Evolutionary conservation across 1,140 invertebrate genomes (phyloP).

Genomic region (Brachionus calyciflorus): DNA sequence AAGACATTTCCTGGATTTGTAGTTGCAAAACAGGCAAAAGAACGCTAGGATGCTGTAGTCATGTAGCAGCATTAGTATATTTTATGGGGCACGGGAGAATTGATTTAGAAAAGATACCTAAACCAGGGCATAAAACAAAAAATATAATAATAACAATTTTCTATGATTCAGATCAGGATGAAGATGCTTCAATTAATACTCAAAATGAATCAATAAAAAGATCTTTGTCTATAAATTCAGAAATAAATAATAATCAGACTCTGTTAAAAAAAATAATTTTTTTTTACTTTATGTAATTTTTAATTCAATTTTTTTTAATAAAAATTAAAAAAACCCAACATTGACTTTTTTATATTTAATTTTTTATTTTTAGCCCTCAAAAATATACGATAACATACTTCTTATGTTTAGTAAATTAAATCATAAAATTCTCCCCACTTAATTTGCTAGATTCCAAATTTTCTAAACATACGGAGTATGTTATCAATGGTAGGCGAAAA

Average conservation of each 20-base stretch:
- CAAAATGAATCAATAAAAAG: slow-evolving; percentile 4
- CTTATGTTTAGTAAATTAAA: too few species aligned
- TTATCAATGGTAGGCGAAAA: too few species aligned
- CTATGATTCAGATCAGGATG: slow-evolving; percentile 1
- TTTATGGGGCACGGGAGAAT: background rate
- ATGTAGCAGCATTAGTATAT: slow-evolving; percentile 1
- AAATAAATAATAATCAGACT: background rate
- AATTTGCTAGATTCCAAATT: too few species aligned
- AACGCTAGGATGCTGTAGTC: too few species aligned
- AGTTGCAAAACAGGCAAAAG: background rate
- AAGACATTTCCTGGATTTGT: background rate
- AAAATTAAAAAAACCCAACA: too few species aligned
- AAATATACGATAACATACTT: too few species aligned
- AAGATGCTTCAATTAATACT: slow-evolving; percentile 8
- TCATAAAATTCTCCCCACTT: too few species aligned
- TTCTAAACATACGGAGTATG: too few species aligned
- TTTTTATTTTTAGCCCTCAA: too few species aligned
- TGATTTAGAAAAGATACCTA: background rate
- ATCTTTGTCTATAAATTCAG: background rate
- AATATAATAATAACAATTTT: background rate
- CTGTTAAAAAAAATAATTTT: background rate
- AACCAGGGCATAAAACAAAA: background rate
- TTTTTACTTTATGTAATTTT: too few species aligned
- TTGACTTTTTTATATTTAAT: too few species aligned
- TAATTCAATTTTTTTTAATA: too few species aligned